These are phyloP conservation scores for Calameuta idolon DNA, from an alignment of 2,888 invertebrate genomes.

Conservation along the genomic window DNA sequence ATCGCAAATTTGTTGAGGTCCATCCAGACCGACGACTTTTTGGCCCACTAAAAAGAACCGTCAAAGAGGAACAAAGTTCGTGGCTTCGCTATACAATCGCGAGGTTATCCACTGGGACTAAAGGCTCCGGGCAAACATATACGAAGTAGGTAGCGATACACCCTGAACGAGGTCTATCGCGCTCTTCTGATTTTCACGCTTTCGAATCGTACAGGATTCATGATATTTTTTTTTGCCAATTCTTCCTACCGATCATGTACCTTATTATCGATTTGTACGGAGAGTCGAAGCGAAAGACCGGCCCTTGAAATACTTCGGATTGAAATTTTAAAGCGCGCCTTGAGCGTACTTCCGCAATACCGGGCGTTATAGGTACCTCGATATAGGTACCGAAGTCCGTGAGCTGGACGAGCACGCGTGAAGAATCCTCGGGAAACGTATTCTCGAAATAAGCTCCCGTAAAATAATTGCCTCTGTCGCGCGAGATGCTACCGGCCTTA, in stretches of 20 bases:
- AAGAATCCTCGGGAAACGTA: conserved; percentile 42
- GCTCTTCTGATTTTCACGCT: background rate
- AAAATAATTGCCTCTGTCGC: conserved; percentile 47
- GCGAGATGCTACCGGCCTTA: conserved; percentile 34
- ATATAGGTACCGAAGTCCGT: conserved; percentile 32
- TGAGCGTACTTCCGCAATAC: conserved; percentile 48
- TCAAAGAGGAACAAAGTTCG: background rate
- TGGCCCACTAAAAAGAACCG: background rate
- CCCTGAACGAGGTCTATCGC: background rate
- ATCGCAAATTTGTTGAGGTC: conserved; percentile 35
- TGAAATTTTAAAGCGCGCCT: conserved; percentile 20
- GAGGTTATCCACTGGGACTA: background rate
- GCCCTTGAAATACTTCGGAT: background rate
- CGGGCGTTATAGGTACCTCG: too few species aligned
- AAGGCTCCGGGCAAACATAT: background rate
- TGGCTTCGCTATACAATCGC: background rate
- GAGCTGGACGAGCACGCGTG: conserved; percentile 43
- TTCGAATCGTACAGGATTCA: background rate
- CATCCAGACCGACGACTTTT: background rate
- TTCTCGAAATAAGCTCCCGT: conserved; percentile 48
- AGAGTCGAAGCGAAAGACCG: background rate
- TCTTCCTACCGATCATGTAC: background rate
- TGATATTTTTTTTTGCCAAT: background rate
- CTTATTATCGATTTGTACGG: conserved; percentile 47
- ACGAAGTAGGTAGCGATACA: background rate